These are phyloP conservation scores for Condylura cristata DNA, from an alignment of 2,113 vertebrate species.

Conservation along the genomic window DNA sequence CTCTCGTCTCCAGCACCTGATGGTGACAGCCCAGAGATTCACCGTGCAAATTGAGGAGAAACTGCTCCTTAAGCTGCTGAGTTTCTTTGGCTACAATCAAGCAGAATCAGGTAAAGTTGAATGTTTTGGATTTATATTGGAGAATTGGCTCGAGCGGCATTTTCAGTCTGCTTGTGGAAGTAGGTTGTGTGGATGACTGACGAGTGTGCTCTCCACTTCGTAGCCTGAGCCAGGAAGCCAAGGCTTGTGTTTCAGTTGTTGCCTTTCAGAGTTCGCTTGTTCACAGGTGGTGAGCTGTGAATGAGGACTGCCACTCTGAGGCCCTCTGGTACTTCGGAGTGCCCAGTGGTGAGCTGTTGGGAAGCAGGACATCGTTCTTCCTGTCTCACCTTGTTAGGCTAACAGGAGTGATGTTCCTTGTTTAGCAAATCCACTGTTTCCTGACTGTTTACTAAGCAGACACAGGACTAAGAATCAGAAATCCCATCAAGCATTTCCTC, in stretches of 20 bases:
- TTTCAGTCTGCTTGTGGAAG: background rate
- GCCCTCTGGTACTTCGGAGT: background rate
- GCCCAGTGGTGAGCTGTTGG: background rate
- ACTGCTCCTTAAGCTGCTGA: constrained; percentile 94
- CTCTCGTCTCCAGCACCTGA: constrained; percentile 91
- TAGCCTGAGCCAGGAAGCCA: background rate
- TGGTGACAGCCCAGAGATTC: constrained; percentile 94
- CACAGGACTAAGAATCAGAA: constrained; percentile 64
- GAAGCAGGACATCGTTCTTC: background rate
- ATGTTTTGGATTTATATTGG: background rate
- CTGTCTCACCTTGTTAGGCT: constrained; percentile 27
- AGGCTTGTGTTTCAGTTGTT: background rate
- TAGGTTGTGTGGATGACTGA: background rate
- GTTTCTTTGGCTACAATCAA: constrained; percentile 95
- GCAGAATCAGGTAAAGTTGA: constrained; percentile 89
- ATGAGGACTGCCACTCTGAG: background rate
- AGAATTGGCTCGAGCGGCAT: background rate
- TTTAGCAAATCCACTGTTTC: constrained; percentile 64
- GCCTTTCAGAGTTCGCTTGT: accelerated
- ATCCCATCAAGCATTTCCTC: constrained; percentile 65
- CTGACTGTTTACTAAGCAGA: constrained; percentile 76
- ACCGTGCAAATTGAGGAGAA: constrained; percentile 98
- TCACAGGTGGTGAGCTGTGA: background rate
- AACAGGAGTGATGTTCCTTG: constrained; percentile 61
- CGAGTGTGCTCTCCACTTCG: background rate